These are phyloP conservation scores for Balearica regulorum DNA, from an alignment of 2,797 vertebrate species.

Conservation along the genomic window DNA sequence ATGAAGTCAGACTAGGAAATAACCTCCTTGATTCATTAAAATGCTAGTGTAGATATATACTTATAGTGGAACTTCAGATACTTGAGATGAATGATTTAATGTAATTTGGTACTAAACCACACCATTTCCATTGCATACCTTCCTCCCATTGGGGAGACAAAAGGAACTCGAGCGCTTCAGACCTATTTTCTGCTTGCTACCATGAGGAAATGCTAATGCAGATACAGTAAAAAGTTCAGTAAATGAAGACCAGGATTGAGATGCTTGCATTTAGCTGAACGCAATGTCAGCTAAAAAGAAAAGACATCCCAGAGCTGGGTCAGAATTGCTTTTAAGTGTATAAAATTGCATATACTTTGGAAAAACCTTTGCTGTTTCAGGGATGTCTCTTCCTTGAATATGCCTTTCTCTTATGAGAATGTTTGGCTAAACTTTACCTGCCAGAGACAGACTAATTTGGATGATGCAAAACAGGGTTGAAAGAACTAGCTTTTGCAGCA, in stretches of 20 bases:
- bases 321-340: background rate
- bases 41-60: background rate
- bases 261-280: background rate
- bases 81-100: background rate
- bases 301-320: background rate
- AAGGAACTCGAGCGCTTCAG: background rate
- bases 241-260: background rate
- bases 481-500: background rate
- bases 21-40: background rate
- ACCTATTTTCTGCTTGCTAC: background rate
- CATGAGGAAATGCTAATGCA: background rate
- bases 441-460: background rate
- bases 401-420: background rate
- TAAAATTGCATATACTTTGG: background rate
- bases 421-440: background rate
- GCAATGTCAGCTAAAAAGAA: background rate
- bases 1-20: conserved; percentile 5
- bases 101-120: background rate
- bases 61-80: background rate
- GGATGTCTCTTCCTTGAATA: background rate
- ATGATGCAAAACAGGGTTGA: conserved; percentile 31
- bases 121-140: background rate
- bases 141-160: background rate
- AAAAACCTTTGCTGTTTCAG: background rate
- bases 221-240: background rate